Percentiles rank a stretch among this genome's conserved stretches.
phyloP scores from a whole-genome alignment of 2,797 vertebrate species.

The Amphiprion clarkii region DNA sequence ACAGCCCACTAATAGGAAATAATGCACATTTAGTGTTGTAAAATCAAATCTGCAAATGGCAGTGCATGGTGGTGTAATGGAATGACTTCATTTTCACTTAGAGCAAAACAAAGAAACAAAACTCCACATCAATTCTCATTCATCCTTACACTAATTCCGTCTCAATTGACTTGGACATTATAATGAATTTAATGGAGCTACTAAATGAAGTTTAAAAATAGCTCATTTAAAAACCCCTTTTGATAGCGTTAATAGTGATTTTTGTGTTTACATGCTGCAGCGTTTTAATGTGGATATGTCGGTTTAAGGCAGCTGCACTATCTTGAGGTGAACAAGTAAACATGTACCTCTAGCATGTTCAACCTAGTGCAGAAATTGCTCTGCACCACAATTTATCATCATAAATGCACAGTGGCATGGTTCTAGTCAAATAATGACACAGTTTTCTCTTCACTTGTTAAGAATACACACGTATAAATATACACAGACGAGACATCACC shows the following conservation, averaged over 20 bases:
- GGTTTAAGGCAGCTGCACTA: slow-evolving; percentile 6
- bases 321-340: slow-evolving; percentile 6
- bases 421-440: slow-evolving; percentile 21
- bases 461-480: not conserved
- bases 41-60: slow-evolving; percentile 65
- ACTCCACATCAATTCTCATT: slow-evolving; percentile 40
- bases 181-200: slow-evolving; percentile 50
- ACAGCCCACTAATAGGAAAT: slow-evolving; percentile 65
- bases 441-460: slow-evolving; percentile 10
- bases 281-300: not conserved
- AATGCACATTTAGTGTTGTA: slow-evolving; percentile 66
- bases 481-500: not conserved
- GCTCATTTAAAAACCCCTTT: slow-evolving; percentile 23
- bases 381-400: slow-evolving; percentile 41
- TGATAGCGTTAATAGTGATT: slow-evolving; percentile 13
- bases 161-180: slow-evolving; percentile 41
- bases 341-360: slow-evolving; percentile 13
- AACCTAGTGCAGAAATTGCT: slow-evolving; percentile 18
- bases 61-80: slow-evolving; percentile 28
- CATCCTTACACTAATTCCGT: slow-evolving; percentile 46
- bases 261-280: slow-evolving; percentile 25
- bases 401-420: slow-evolving; percentile 22
- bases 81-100: slow-evolving; percentile 61
- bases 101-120: slow-evolving; percentile 57
- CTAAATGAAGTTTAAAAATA: slow-evolving; percentile 26